phyloP scores from a whole-genome alignment of 2,888 invertebrate genomes.

The Dinocampus coccinellae region DNA sequence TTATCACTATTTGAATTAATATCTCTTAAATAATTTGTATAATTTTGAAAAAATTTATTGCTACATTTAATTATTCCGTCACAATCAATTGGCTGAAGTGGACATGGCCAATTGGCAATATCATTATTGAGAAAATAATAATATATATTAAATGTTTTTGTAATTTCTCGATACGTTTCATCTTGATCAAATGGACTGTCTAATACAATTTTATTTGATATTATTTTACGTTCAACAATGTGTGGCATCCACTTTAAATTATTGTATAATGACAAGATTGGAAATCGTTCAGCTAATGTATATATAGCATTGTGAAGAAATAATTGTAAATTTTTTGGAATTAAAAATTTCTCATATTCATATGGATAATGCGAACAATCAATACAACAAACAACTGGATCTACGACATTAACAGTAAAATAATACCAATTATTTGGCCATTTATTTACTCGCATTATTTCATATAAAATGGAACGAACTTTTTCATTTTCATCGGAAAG shows the following conservation, averaged over 20 bases:
- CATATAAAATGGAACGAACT: slow-evolving; percentile 69
- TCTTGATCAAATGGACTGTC: slow-evolving; percentile 72
- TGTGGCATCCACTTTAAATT: not conserved
- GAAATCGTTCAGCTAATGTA: not conserved
- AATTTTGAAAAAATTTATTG: slow-evolving; percentile 21
- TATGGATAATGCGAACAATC: not conserved
- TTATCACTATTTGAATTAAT: slow-evolving; percentile 39
- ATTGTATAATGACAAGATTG: not conserved
- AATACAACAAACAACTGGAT: not conserved
- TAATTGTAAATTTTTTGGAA: not conserved
- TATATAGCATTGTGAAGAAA: not conserved
- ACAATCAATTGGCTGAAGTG: slow-evolving; percentile 16
- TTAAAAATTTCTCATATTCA: not conserved
- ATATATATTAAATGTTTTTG: slow-evolving; percentile 55
- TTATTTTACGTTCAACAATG: not conserved
- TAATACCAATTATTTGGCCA: not conserved
- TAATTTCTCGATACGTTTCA: slow-evolving; percentile 71
- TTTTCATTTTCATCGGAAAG: slow-evolving; percentile 73
- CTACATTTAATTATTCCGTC: slow-evolving; percentile 25
- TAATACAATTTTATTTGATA: slow-evolving; percentile 27
- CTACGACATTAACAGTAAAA: not conserved
- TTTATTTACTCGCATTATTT: slow-evolving; percentile 27
- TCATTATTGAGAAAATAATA: slow-evolving; percentile 34
- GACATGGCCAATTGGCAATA: not conserved
- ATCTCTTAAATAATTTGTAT: slow-evolving; percentile 41